phyloP scores from a whole-genome alignment of 2,888 invertebrate species.

The Amphipyra berbera region DNA sequence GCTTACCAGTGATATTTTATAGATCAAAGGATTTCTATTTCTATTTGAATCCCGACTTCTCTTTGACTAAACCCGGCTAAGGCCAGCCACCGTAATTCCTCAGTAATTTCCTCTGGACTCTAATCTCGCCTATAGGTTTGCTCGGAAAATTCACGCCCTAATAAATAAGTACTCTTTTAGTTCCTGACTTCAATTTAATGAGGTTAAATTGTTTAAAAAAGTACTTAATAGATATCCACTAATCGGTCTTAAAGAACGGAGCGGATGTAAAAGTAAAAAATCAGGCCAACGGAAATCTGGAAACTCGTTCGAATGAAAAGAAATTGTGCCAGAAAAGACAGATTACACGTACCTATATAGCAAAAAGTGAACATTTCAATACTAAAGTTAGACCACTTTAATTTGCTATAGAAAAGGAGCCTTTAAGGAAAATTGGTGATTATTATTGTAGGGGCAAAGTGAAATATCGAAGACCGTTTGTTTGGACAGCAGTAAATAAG shows the following conservation, averaged over 20 bases:
- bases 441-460: conserved; percentile 58
- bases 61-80: conserved; percentile 71
- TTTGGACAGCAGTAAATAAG: conserved; percentile 62
- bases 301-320: conserved; percentile 18
- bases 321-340: conserved; percentile 35
- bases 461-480: conserved; percentile 48
- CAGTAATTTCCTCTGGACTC: conserved; percentile 73
- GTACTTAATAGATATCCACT: conserved; percentile 13
- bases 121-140: conserved; percentile 63
- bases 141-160: conserved; percentile 61
- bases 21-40: conserved; percentile 81
- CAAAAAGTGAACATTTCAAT: conserved; percentile 68
- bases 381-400: conserved; percentile 44
- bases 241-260: conserved; percentile 15
- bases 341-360: conserved; percentile 53
- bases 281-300: conserved; percentile 4
- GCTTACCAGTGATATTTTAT: conserved; percentile 65
- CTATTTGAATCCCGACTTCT: conserved; percentile 68
- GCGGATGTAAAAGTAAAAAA: conserved; percentile 17
- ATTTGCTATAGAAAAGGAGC: conserved; percentile 24
- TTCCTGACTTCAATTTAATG: conserved; percentile 51
- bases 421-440: conserved; percentile 44
- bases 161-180: conserved; percentile 54
- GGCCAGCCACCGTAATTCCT: conserved; percentile 74
- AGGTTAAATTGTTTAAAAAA: conserved; percentile 45